A percentile compares a stretch with the other conserved stretches of the same genome.
phyloP scores from a whole-genome alignment of 2,888 invertebrate genomes.

The Rapana venosa region DNA sequence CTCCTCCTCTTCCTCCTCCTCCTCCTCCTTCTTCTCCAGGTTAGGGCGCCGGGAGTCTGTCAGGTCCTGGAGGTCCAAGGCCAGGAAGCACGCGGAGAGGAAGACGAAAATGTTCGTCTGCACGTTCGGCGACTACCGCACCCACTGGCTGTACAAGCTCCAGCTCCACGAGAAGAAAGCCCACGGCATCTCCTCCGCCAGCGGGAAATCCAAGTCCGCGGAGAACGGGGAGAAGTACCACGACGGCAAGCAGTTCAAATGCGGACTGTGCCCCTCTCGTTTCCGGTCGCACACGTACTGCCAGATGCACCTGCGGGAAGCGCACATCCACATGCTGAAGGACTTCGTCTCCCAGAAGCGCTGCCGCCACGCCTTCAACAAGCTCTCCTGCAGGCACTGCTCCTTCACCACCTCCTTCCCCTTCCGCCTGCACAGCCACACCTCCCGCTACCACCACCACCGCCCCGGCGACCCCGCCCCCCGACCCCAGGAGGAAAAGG shows the following conservation, averaged over 20 bases:
- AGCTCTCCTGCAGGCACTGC: slow-evolving; percentile 66
- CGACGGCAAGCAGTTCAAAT: slow-evolving; percentile 68
- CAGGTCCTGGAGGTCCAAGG: slow-evolving; percentile 7
- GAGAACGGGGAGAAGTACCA: background rate
- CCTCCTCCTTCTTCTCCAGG: background rate
- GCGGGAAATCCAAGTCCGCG: background rate
- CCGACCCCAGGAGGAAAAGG: background rate
- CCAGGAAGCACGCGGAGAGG: slow-evolving; percentile 54
- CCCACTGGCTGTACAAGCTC: slow-evolving; percentile 91
- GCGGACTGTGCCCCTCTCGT: slow-evolving; percentile 71
- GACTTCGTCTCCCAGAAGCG: slow-evolving; percentile 61
- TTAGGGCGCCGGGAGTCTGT: background rate
- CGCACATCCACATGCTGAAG: slow-evolving; percentile 66
- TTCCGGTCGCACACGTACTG: slow-evolving; percentile 69
- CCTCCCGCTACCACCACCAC: slow-evolving; percentile 54
- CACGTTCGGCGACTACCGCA: slow-evolving; percentile 92
- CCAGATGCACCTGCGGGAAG: slow-evolving; percentile 70
- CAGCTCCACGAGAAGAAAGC: slow-evolving; percentile 92
- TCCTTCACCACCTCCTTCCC: slow-evolving; percentile 66
- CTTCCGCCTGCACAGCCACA: slow-evolving; percentile 67
- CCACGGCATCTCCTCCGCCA: slow-evolving; percentile 55
- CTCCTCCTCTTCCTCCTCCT: background rate
- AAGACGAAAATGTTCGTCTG: slow-evolving; percentile 87
- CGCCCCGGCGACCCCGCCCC: slow-evolving; percentile 6
- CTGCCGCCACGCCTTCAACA: slow-evolving; percentile 58